Evolutionary conservation across 2,888 invertebrate genomes (phyloP).

Genomic region (Aplocera efformata): DNA sequence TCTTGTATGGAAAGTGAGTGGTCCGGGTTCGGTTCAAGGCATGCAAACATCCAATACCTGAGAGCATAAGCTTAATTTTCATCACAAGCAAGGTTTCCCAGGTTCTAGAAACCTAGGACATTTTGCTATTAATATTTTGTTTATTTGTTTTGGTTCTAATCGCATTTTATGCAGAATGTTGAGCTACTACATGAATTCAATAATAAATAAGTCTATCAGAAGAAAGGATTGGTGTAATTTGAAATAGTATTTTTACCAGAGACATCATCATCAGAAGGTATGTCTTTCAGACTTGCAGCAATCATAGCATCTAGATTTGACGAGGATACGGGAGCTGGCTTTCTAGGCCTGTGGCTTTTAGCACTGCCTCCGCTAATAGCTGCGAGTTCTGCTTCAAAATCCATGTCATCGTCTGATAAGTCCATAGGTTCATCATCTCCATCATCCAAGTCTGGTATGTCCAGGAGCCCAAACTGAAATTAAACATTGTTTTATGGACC

Average conservation of each 20-base stretch:
- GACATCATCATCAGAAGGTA: slow-evolving; percentile 87
- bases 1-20: no score
- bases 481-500: not conserved
- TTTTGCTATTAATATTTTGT: no score
- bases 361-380: slow-evolving; percentile 80
- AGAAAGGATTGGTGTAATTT: no score
- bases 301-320: slow-evolving; percentile 87
- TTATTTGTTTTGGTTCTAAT: no score
- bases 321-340: slow-evolving; percentile 67
- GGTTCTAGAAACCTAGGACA: no score
- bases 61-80: no score
- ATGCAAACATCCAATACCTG: no score
- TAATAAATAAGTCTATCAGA: no score
- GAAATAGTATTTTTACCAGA: slow-evolving; percentile 51
- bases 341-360: slow-evolving; percentile 47
- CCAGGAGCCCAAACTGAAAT: slow-evolving; percentile 87
- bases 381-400: slow-evolving; percentile 92
- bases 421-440: slow-evolving; percentile 78
- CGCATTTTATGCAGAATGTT: no score
- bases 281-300: slow-evolving; percentile 88
- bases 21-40: no score
- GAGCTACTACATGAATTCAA: no score
- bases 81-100: no score
- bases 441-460: slow-evolving; percentile 82
- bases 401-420: slow-evolving; percentile 85